phyloP scores from a whole-genome alignment of 2,888 invertebrate species.

The Phyllotreta striolata region DNA sequence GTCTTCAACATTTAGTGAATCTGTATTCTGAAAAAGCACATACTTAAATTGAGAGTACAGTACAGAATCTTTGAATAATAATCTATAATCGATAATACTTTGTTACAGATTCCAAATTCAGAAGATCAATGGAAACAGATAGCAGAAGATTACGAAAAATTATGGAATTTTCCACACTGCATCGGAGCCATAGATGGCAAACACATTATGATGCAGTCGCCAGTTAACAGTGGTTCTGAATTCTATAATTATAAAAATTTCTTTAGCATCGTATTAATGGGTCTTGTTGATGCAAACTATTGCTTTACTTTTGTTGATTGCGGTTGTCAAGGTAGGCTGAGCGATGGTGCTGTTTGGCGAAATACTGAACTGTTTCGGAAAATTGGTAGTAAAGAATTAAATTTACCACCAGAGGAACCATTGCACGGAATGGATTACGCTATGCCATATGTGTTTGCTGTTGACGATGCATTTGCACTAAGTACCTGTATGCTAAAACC shows the following conservation, averaged over 20 bases:
- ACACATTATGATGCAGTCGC: conserved; percentile 20
- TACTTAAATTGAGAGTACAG: conserved; percentile 1
- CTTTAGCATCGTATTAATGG: conserved; percentile 26
- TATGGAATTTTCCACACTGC: too few relatives aligned
- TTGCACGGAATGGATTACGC: neutral
- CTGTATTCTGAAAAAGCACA: conserved; percentile 1
- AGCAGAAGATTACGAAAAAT: conserved; percentile 1
- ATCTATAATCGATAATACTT: neutral
- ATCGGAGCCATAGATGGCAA: conserved; percentile 25
- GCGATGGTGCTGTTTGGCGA: conserved; percentile 14
- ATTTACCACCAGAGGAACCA: conserved; percentile 8
- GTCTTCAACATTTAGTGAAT: conserved; percentile 1
- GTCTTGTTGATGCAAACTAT: conserved; percentile 31
- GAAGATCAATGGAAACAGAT: conserved; percentile 4
- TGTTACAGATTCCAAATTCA: conserved; percentile 2
- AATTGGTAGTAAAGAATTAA: conserved; percentile 13
- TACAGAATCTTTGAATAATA: conserved; percentile 1
- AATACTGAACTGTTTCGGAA: conserved; percentile 16
- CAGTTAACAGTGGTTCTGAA: conserved; percentile 26
- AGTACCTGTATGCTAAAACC: conserved; percentile 31
- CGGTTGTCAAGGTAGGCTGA: conserved; percentile 42
- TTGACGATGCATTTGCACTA: conserved; percentile 51
- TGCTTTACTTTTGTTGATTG: too few relatives aligned
- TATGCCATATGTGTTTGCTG: conserved; percentile 30
- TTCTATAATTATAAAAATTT: conserved; percentile 30